These are phyloP conservation scores for Spodoptera frugiperda DNA, from an alignment of 1,140 invertebrate genomes.

Conservation along the genomic window DNA sequence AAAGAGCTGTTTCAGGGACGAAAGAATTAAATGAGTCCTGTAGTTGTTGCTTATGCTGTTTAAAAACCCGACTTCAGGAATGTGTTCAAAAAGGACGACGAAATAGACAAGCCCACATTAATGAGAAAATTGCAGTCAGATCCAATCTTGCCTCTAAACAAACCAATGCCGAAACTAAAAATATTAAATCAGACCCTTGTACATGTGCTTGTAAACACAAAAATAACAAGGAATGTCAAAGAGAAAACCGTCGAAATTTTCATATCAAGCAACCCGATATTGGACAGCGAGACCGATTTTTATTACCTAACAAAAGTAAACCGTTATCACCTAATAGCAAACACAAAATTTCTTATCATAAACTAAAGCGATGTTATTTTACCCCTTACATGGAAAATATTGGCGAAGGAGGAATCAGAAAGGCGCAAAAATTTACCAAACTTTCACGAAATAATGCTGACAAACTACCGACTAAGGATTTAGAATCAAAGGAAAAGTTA, in stretches of 20 bases:
- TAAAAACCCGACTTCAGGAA: conserved; percentile 40
- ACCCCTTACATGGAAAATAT: conserved; percentile 5
- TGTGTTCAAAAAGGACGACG: conserved; percentile 34
- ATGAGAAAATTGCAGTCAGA: conserved; percentile 12
- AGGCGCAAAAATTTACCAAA: not conserved
- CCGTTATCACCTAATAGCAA: not conserved
- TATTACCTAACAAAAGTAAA: not conserved
- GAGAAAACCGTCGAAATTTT: not conserved
- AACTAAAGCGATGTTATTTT: not conserved
- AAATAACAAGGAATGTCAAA: not conserved
- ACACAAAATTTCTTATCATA: conserved; percentile 12
- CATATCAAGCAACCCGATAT: not conserved
- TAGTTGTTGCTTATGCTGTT: conserved; percentile 64
- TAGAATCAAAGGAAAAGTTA: not conserved
- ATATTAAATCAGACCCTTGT: conserved; percentile 68
- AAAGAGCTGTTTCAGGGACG: conserved; percentile 52
- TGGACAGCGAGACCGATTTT: no score
- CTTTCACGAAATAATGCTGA: no score
- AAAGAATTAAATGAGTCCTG: conserved; percentile 63
- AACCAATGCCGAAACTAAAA: conserved; percentile 52
- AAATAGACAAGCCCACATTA: conserved; percentile 41
- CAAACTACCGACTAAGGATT: not conserved
- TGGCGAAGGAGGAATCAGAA: not conserved
- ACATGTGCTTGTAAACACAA: conserved; percentile 61
- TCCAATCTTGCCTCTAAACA: conserved; percentile 39